A percentile compares a stretch with the other conserved stretches of the same genome.
phyloP scores from a whole-genome alignment of 2,888 invertebrate species.

The Graphium colonna region DNA sequence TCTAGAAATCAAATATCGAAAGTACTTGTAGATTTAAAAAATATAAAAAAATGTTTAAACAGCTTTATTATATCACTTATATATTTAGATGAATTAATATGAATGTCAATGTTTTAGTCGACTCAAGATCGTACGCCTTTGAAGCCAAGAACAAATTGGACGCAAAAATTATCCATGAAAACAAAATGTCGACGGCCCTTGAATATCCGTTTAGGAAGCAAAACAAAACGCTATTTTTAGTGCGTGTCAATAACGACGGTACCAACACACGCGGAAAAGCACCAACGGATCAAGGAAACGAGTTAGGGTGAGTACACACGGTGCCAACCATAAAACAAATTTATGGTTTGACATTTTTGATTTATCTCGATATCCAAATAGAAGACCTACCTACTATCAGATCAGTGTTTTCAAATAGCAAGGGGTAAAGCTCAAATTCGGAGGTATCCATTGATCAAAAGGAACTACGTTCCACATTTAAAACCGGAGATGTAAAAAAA shows the following conservation, averaged over 20 bases:
- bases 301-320: slow-evolving; percentile 32
- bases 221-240: slow-evolving; percentile 38
- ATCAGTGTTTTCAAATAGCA: too few species aligned
- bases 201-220: slow-evolving; percentile 22
- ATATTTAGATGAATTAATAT: neutral
- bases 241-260: slow-evolving; percentile 51
- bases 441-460: too few species aligned
- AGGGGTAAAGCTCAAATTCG: too few species aligned
- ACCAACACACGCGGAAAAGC: slow-evolving; percentile 57
- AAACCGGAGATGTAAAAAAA: too few species aligned
- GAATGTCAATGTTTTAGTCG: neutral
- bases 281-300: slow-evolving; percentile 57
- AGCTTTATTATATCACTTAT: neutral
- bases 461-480: too few species aligned
- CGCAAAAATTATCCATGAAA: neutral
- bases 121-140: neutral
- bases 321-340: neutral
- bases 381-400: too few species aligned
- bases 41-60: neutral
- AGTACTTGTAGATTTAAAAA: too few species aligned
- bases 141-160: neutral
- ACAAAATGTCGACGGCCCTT: neutral
- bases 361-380: too few species aligned
- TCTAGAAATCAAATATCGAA: too few species aligned
- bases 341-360: too few species aligned